Conservation (phyloP, 2,888 invertebrate genomes). For the Zygaena filipendulae region DNA sequence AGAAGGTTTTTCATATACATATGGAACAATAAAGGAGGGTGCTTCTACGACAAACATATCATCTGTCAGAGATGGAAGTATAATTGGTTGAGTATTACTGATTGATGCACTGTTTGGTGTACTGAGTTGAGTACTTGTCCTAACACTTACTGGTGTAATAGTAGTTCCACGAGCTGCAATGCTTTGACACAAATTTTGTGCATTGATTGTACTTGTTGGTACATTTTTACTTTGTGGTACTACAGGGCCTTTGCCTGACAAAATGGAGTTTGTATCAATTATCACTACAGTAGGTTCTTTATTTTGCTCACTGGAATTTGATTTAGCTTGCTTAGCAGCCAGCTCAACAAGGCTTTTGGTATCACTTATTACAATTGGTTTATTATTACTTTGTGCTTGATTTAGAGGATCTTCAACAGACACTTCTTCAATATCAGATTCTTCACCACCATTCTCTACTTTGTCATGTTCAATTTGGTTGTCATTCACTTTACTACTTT, state of each 20-base stretch:
- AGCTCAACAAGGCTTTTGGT: conserved; percentile 78
- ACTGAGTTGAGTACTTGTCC: conserved; percentile 20
- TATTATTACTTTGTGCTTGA: conserved; percentile 38
- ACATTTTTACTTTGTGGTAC: conserved; percentile 27
- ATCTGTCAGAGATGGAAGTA: conserved; percentile 87
- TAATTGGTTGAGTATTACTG: conserved; percentile 41
- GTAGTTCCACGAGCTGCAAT: conserved; percentile 65
- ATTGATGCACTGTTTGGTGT: conserved; percentile 21
- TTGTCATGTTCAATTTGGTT: conserved; percentile 62
- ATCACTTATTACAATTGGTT: conserved; percentile 76
- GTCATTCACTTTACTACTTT: conserved; percentile 54
- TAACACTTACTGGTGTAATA: conserved; percentile 58
- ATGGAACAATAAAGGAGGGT: conserved; percentile 93
- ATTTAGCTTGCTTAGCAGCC: conserved; percentile 66
- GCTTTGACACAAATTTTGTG: conserved; percentile 54
- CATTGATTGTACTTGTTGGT: conserved; percentile 33
- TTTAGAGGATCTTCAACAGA: conserved; percentile 75
- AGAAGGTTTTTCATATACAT: conserved; percentile 92
- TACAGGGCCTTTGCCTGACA: conserved; percentile 40
- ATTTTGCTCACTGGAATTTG: conserved; percentile 52
- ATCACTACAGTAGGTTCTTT: conserved; percentile 85
- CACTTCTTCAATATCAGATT: conserved; percentile 75
- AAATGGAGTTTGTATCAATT: conserved; percentile 83
- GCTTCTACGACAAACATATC: conserved; percentile 95
- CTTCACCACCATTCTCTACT: conserved; percentile 67